These are phyloP conservation scores for Silurus meridionalis DNA, from an alignment of 2,113 vertebrate species.

Conservation along the genomic window DNA sequence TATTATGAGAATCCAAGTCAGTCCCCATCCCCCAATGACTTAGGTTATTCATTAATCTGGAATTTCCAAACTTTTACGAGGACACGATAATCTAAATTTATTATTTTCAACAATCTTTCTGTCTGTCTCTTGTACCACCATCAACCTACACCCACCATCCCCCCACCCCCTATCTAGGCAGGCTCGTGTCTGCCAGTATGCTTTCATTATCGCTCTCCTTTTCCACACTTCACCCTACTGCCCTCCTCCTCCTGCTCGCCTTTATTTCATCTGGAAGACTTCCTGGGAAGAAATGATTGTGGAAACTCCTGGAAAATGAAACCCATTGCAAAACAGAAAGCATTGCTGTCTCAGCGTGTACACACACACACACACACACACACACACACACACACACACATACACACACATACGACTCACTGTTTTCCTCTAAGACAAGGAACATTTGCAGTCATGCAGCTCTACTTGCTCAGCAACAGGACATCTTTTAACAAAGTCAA, in stretches of 20 bases:
- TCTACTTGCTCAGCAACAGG: neutral
- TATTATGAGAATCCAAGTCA: slow-evolving; percentile 51
- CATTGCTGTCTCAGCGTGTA: slow-evolving; percentile 36
- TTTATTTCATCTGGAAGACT: slow-evolving; percentile 44
- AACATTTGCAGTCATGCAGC: neutral
- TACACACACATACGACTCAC: neutral
- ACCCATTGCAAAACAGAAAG: slow-evolving; percentile 14
- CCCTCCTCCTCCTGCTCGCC: slow-evolving; percentile 18
- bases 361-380: slow-evolving; percentile 29
- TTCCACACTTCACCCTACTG: neutral
- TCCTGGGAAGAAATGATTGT: slow-evolving; percentile 51
- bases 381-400: slow-evolving; percentile 2
- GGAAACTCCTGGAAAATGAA: slow-evolving; percentile 59
- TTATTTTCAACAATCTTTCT: neutral
- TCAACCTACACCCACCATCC: neutral
- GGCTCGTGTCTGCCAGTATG: neutral
- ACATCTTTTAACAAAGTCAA: slow-evolving; percentile 14
- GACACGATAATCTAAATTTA: neutral
- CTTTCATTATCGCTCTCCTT: slow-evolving; percentile 11
- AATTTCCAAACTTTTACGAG: slow-evolving; percentile 70
- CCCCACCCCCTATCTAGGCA: too few species aligned
- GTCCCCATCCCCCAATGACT: slow-evolving; percentile 53
- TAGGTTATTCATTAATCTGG: slow-evolving; percentile 74
- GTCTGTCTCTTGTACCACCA: neutral
- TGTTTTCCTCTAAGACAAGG: slow-evolving; percentile 13